Base-by-base conservation (phyloP, 2,797 vertebrate genomes). In the Furcifer pardalis region DNA sequence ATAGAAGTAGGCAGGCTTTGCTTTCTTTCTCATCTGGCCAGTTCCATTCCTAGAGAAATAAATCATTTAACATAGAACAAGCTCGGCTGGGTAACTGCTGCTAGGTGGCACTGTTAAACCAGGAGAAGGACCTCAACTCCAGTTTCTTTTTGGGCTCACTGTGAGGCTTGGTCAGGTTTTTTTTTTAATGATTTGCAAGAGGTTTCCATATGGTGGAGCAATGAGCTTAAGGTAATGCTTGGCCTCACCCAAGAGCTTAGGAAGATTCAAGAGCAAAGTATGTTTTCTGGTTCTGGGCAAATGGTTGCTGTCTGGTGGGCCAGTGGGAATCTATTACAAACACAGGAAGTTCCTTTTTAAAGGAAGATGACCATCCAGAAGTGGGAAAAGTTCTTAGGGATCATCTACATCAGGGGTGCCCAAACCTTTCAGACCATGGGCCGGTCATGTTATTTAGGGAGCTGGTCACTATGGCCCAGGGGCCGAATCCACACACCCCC, bases 81-180 rank as follows among this genome's bases (percentile, higher is more conserved):
- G 44, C 19, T 59, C 42, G 25, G 71, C 62, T 59, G 37, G 27
- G 37, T 1, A 68, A 42, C 9, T 60, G 73, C 63, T 86, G 63
- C 72, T 81, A 81, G 84, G 56, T 69, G 72, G 84, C 84, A 69
- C 79, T 86, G 37, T 69, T 23, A 9, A 52, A 69, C 63, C n/a
- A 7, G 56, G 79, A 81, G 40, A 81, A 2, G 0, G 15, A 17
- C 30, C 21, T 44, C 49, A 12, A 8, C n/a, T 46, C 71, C 84
- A 75, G 59, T 71, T 74, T 60, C 71, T 62, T 15, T 46, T 13
- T 68, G 35, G 12, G 73, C 46, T 81, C 17, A 23, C 30, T 12
- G 42, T 37, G n/a, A 74, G 23, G 32, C 71, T 74, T 37, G 59
- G 49, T 35, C 63, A 42, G 1, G 3, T 46, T n/a, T 40, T 13